Percentiles rank a stretch among this genome's conserved stretches.
Evolutionary conservation across 2,888 invertebrate genomes (phyloP).

Genomic region (Ditula angustiorana): DNA sequence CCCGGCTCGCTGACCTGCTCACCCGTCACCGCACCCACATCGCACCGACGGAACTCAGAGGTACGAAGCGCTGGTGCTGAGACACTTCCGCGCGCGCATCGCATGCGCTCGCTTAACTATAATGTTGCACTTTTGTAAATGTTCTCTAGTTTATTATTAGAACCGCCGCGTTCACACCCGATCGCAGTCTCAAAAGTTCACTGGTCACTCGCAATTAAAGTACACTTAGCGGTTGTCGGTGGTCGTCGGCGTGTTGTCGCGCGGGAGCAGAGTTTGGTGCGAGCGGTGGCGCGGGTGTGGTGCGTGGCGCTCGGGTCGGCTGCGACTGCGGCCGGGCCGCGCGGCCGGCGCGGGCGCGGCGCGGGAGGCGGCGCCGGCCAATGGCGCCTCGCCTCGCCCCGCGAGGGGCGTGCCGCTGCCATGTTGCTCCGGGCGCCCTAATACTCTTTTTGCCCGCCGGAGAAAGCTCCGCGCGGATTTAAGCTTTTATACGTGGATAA

Average conservation of each 20-base stretch:
- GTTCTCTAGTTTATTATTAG: conserved; percentile 13
- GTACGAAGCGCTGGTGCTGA: conserved; percentile 32
- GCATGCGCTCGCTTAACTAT: conserved; percentile 33
- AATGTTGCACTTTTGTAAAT: conserved; percentile 38
- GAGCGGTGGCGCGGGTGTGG: conserved; percentile 40
- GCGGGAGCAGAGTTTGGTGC: conserved; percentile 25
- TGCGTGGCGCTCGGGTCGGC: conserved; percentile 48
- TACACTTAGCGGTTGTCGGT: conserved; percentile 14
- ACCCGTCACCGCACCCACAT: conserved; percentile 46
- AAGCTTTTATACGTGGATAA: conserved; percentile 85
- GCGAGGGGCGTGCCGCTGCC: conserved; percentile 77
- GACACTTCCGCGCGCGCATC: conserved; percentile 51
- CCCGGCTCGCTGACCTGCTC: conserved; percentile 40
- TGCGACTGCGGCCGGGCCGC: conserved; percentile 57
- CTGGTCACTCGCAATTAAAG: conserved; percentile 24
- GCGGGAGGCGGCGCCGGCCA: conserved; percentile 48
- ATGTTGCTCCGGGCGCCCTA: conserved; percentile 73
- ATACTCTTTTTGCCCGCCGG: conserved; percentile 82
- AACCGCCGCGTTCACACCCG: conserved; percentile 4
- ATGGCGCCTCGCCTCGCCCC: conserved; percentile 48
- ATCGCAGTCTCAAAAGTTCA: conserved; percentile 17
- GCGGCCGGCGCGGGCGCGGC: conserved; percentile 58
- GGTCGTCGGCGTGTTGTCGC: conserved; percentile 2
- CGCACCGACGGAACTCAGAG: conserved; percentile 34
- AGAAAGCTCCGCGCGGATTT: conserved; percentile 84